Evolutionary conservation across 1,140 invertebrate species (phyloP), one percentile per base, ranked within the genome.

Genomic region (Manduca sexta): DNA sequence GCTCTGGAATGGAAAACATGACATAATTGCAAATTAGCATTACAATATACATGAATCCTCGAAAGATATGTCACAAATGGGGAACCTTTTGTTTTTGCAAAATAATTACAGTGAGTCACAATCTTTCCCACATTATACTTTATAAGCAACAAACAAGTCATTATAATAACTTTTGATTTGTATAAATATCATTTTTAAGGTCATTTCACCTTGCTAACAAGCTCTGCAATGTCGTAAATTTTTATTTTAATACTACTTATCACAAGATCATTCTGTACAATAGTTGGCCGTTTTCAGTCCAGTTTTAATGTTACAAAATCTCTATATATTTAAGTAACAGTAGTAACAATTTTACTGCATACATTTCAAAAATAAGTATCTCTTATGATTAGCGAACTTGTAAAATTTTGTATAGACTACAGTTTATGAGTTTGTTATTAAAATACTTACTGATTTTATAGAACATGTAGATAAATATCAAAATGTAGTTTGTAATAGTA

Each of bases 401-500:
- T 40, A 40, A 18, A 40, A 18, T 40, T 40, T 40, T 18, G 16
- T 18, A 17, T 40, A 40, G 16, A 40, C 38, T n/a, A 18, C 1
- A 40, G 38, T 18, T 40, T 18, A 40, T 17, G 16, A n/a, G 16
- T 15, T 40, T 18, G 6, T 17, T 40, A 18, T 10, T n/a, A 2
- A 18, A 18, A 18, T 34, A 40, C 33, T 48, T 21, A 42, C 16
- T 46, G 33, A 43, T 49, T 35, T 26, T 40, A 45, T 57, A 47
- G 30, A 60, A 52, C 52, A 60, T 65, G 52, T 66, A 69, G 58
- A 67, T 30, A 45, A 48, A 50, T 66, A 69, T 66, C 56, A 62
- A 69, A 69, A 50, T 31, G 39, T 50, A 39, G 55, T 53, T 47
- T 51, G 49, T 49, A 62, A 54, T 40, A 54, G 34, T 58, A 26